Evolutionary conservation across 2,113 vertebrate genomes (phyloP).

Genomic region (Dipodomys merriami): DNA sequence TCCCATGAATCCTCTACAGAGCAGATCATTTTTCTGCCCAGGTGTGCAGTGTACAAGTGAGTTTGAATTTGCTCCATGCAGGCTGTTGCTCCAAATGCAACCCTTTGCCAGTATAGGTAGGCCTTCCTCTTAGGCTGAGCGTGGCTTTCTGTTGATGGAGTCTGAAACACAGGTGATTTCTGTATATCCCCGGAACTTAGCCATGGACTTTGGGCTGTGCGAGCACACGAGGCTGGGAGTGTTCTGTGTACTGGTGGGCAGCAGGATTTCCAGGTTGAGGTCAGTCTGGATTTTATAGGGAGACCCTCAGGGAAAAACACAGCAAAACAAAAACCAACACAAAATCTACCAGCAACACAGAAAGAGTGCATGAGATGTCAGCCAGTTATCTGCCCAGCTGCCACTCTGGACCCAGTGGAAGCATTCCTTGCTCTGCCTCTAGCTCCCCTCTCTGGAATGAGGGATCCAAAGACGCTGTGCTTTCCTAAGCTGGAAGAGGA

Average conservation of each 20-base stretch:
- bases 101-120: neutral
- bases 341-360: too few relatives aligned
- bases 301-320: too few relatives aligned
- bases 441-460: neutral
- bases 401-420: neutral
- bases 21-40: neutral
- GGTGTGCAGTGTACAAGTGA: neutral
- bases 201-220: neutral
- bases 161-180: neutral
- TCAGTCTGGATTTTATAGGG: too few relatives aligned
- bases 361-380: neutral
- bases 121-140: neutral
- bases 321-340: too few relatives aligned
- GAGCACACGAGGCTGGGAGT: neutral
- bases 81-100: neutral
- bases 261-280: too few relatives aligned
- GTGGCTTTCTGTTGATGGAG: neutral
- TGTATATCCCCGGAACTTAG: neutral
- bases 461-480: accelerated
- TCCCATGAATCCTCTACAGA: neutral
- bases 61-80: neutral
- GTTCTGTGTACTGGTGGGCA: neutral
- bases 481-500: neutral
- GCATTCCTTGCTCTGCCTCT: neutral
- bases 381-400: neutral